Evolutionary conservation across 2,797 vertebrate genomes (phyloP).

Genomic region (Karalla daura): DNA sequence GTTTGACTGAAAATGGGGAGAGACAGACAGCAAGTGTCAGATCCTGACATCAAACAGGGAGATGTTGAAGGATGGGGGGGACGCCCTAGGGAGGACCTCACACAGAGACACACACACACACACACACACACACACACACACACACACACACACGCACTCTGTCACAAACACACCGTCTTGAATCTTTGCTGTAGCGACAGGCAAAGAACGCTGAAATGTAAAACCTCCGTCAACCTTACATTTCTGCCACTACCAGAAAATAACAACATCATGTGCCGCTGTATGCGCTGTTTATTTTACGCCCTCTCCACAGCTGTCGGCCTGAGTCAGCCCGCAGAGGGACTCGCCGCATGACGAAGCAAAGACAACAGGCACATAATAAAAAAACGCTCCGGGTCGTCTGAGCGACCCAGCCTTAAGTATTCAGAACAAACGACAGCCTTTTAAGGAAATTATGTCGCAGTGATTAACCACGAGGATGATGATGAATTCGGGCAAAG

Average conservation of each 20-base stretch:
- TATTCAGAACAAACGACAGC: not conserved
- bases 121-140: not conserved
- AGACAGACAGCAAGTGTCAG: conserved; percentile 63
- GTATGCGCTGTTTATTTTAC: conserved; percentile 22
- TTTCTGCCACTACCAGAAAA: not conserved
- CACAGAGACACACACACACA: conserved; percentile 20
- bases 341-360: conserved; percentile 3
- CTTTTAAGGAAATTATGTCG: not conserved
- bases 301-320: conserved; percentile 4
- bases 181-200: not conserved
- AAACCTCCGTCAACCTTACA: conserved; percentile 11
- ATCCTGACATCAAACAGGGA: conserved; percentile 63
- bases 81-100: conserved; percentile 37
- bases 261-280: not conserved
- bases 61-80: conserved; percentile 54
- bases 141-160: not conserved
- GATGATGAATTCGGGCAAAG: conserved; percentile 29
- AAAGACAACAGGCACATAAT: not conserved
- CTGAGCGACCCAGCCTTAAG: not conserved
- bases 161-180: no score
- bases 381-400: not conserved
- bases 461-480: conserved; percentile 11
- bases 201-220: no score
- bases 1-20: conserved; percentile 42
- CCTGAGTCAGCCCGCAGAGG: not conserved